phyloP scores from a whole-genome alignment of 2,797 vertebrate species.

The Eurystomus glaucurus region DNA sequence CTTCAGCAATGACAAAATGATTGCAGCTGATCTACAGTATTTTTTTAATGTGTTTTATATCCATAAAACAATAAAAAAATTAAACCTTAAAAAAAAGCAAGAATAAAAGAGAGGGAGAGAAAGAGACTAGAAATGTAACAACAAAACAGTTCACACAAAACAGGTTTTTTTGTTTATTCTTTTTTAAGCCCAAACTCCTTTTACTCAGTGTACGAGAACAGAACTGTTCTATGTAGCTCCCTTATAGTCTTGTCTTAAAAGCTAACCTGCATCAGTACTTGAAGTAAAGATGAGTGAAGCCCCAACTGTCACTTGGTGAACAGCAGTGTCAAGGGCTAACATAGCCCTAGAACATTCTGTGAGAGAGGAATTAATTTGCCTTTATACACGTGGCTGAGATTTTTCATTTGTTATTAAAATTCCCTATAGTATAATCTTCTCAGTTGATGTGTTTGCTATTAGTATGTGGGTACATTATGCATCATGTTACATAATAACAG shows the following conservation, averaged over 20 bases:
- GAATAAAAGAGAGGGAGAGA: not conserved
- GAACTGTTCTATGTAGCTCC: not conserved
- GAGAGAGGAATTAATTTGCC: not conserved
- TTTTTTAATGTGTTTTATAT: conserved; percentile 17
- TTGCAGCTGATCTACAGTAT: conserved; percentile 29
- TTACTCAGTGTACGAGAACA: not conserved
- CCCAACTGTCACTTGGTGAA: accelerated
- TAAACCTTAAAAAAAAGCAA: not conserved
- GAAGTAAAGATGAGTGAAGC: not conserved
- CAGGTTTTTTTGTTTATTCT: not conserved
- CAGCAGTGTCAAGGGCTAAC: not conserved
- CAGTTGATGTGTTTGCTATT: not conserved
- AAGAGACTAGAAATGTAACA: not conserved
- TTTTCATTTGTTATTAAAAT: not conserved
- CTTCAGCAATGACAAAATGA: conserved; percentile 55
- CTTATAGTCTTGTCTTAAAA: not conserved
- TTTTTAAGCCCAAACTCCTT: not conserved
- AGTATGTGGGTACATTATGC: not conserved
- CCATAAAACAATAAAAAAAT: conserved; percentile 27
- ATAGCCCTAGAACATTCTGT: not conserved
- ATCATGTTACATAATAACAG: not conserved
- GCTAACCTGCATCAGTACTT: not conserved
- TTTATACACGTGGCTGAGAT: accelerated
- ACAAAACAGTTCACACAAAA: not conserved
- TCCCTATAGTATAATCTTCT: not conserved